Evolutionary conservation across 2,797 vertebrate species (phyloP).

Genomic region (Sebastiscus albofasciatus): DNA sequence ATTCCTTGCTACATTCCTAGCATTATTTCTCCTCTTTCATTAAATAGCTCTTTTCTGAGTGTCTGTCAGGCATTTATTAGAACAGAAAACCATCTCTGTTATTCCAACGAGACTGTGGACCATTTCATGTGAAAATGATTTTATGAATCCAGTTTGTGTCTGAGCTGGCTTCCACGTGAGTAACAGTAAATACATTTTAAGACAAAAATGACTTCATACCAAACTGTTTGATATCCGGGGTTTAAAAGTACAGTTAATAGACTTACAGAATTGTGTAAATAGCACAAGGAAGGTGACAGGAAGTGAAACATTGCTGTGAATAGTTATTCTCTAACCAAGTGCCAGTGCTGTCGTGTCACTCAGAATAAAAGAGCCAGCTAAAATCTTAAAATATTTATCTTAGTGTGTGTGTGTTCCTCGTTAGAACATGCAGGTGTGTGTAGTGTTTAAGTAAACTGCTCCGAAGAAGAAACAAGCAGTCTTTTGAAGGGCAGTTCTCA

Average conservation of each 20-base stretch:
- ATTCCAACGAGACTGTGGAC: not conserved
- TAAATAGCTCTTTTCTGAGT: not conserved
- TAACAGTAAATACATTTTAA: not conserved
- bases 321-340: not conserved
- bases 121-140: conserved; percentile 16
- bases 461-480: conserved; percentile 46
- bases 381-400: not conserved
- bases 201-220: not conserved
- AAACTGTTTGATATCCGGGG: not conserved
- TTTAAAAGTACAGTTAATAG: not conserved
- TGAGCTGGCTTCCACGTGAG: not conserved
- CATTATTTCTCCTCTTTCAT: not conserved
- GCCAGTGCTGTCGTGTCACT: not conserved
- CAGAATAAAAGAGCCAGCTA: not conserved
- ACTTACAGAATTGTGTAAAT: not conserved
- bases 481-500: conserved; percentile 38
- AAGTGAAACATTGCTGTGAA: not conserved
- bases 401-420: conserved; percentile 11
- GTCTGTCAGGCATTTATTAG: not conserved
- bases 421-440: conserved; percentile 13
- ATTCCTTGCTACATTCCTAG: not conserved
- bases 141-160: not conserved
- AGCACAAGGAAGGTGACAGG: not conserved
- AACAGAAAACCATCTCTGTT: conserved; percentile 9
- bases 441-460: not conserved